A percentile compares a stretch with the other conserved stretches of the same genome.
These are phyloP conservation scores for Phaedon cochleariae DNA, from an alignment of 2,888 invertebrate species.

Conservation along the genomic window DNA sequence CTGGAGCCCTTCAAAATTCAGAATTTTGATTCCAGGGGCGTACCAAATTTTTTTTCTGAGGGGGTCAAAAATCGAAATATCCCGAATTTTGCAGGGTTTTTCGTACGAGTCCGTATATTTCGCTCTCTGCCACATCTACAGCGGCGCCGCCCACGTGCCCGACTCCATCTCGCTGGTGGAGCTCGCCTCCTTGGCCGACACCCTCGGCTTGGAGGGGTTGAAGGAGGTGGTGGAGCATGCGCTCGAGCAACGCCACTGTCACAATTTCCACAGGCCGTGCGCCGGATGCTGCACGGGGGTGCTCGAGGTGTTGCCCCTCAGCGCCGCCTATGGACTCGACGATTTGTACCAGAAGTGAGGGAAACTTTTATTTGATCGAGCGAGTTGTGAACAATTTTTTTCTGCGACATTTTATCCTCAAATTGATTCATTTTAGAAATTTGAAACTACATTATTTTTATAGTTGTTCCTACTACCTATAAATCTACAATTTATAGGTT, in stretches of 20 bases:
- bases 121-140: slow-evolving; percentile 92
- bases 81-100: slow-evolving; percentile 66
- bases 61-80: neutral
- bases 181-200: slow-evolving; percentile 87
- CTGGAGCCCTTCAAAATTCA: no score
- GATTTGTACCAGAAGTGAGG: slow-evolving; percentile 84
- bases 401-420: no score
- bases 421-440: no score
- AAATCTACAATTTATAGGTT: no score
- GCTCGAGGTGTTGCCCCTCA: slow-evolving; percentile 83
- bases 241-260: slow-evolving; percentile 81
- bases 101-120: slow-evolving; percentile 89
- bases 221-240: slow-evolving; percentile 92
- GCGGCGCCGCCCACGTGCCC: slow-evolving; percentile 89
- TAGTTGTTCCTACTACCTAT: no score
- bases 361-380: no score
- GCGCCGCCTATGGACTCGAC: slow-evolving; percentile 85
- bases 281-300: slow-evolving; percentile 87
- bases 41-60: no score
- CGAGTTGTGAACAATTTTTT: no score
- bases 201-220: slow-evolving; percentile 88
- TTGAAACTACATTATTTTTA: no score
- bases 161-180: slow-evolving; percentile 87
- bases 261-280: slow-evolving; percentile 95
- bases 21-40: no score